Evolutionary conservation across 2,888 invertebrate species (phyloP), one percentile per base, ranked within the genome.

Genomic region (Athrips mouffetella): DNA sequence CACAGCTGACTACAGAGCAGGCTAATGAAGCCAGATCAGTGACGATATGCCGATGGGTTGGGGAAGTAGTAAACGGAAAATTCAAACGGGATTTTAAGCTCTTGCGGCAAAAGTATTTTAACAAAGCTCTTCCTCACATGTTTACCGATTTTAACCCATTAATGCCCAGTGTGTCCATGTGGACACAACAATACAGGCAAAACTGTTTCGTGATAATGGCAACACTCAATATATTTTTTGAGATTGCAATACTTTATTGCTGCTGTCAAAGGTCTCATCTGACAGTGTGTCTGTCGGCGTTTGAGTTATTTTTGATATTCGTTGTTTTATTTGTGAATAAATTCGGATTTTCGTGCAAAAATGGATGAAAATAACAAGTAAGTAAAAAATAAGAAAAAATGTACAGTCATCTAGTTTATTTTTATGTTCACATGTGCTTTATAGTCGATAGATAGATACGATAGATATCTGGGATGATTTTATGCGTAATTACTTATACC

Each of bases 11-110:
- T 2, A 50, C 44, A 29, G 10, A n/a, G 15, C 45, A 50, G 7
- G 52, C 50, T 6, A 47, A 48, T n/a, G 16, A 48, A 49, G 48
- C 48, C n/a, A 3, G 30, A 4, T 7, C 7, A 5, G 3, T 3
- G 5, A 23, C 23, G 7, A 3, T 23, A 5, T 23, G 23, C 23
- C 23, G 23, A n/a, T n/a, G n/a, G n/a, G n/a, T n/a, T n/a, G n/a
- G n/a, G n/a, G n/a, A n/a, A n/a, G n/a, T n/a, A n/a, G 23, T 23
- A 5, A 23, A 23, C 7, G 23, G 23, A 5, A 23, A 7, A 7
- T 23, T 23, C 7, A 23, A 23, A 7, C 23, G 23, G 5, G 23
- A 23, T 23, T 23, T 23, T 23, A 23, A 7, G 7, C 3, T 23
- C 7, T 23, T 23, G 5, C 23, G 23, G 5, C 23, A 23, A 23